These are phyloP conservation scores for Lepus europaeus DNA, from an alignment of 2,113 vertebrate genomes.

Conservation along the genomic window DNA sequence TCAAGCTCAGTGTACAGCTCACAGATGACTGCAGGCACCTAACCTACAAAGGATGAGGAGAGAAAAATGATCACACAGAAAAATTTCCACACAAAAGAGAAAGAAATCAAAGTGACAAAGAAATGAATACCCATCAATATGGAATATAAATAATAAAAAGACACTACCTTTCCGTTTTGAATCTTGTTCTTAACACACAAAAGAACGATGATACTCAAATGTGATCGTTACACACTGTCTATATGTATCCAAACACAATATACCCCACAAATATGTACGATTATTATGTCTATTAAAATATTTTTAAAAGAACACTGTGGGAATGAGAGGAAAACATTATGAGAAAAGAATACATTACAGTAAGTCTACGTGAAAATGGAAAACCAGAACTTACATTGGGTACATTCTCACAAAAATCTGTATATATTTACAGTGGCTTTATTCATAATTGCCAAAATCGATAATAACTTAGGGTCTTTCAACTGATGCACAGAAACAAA, in stretches of 20 bases:
- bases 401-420: background rate
- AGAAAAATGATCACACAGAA: background rate
- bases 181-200: conserved; percentile 20
- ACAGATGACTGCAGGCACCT: background rate
- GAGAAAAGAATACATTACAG: background rate
- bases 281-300: background rate
- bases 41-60: background rate
- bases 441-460: background rate
- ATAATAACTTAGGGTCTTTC: background rate
- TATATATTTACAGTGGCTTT: background rate
- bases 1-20: background rate
- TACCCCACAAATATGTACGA: background rate
- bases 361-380: background rate
- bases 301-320: background rate
- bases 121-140: background rate
- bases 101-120: background rate
- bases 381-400: background rate
- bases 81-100: conserved; percentile 43
- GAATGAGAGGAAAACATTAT: background rate
- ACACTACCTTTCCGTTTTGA: background rate
- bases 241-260: background rate
- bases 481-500: background rate
- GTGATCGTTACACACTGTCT: background rate
- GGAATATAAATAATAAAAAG: background rate
- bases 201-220: background rate